Evolutionary conservation across 2,113 vertebrate genomes (phyloP), one percentile per base, ranked within the genome.

Genomic region (Syngnathoides biaculeatus): DNA sequence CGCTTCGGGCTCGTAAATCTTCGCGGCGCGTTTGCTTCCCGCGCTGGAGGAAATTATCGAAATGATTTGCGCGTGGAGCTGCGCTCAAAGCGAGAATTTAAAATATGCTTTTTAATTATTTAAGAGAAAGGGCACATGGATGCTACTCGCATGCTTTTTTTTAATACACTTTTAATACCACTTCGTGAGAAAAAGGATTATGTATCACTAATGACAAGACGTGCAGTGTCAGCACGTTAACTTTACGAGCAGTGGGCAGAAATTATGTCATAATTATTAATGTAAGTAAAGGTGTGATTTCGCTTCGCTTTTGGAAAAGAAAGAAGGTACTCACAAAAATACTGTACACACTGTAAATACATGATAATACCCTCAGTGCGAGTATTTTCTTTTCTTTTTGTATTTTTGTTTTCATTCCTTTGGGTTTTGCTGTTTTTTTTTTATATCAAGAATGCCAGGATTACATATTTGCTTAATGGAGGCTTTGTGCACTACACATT

Each of bases 391-490:
- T 47, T 47, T n/a, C 10, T 8, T 50, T 13, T 55, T 26, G n/a
- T n/a, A n/a, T n/a, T n/a, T n/a, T n/a, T n/a, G n/a, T n/a, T 55
- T 55, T 14, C 1, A 55, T 55, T 17, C 45, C 5, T 48, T 48
- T 20, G 45, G 45, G n/a, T 55, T 70, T 68, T 27, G 20, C 43
- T 19, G 64, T 70, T 56, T 72, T 45, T 13, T 66, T 55, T 68
- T 71, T 67, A 72, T 14, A 72, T 71, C 71, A 67, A 11, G 38
- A 43, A 79, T 62, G 48, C 26, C 11, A 10, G 43, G 64, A 83
- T 71, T 79, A 43, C 58, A 64, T 65, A 77, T 71, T 65, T 71
- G 67, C 57, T 74, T 78, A 24, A 67, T 76, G 81, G 60, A 71
- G 71, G 42, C 73, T 3, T 3, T 67, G 65, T 72, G 79, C 64